These are phyloP conservation scores for Rattus rattus DNA, from an alignment of 2,113 vertebrate species.

Conservation along the genomic window DNA sequence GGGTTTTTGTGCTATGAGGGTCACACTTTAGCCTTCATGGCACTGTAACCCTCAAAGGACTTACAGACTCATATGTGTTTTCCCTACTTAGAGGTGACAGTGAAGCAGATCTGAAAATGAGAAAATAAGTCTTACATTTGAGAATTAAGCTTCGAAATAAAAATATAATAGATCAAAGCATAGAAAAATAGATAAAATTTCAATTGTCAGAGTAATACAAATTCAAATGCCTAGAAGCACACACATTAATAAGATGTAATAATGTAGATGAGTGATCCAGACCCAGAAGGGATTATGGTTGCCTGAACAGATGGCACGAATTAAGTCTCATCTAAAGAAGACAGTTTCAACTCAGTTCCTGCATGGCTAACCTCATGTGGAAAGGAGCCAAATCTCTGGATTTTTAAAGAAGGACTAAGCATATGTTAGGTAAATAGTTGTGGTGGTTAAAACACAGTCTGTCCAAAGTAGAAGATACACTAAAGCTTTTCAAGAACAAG, in stretches of 20 bases:
- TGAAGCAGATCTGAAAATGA: constrained; percentile 35
- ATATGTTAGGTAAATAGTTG: not conserved
- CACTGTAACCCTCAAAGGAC: not conserved
- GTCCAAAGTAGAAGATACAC: not conserved
- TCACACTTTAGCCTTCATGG: not conserved
- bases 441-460: not conserved
- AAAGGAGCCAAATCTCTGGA: not conserved
- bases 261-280: not conserved
- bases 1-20: not conserved
- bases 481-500: not conserved
- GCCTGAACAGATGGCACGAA: not conserved
- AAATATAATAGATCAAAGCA: not conserved
- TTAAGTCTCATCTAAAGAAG: not conserved
- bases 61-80: constrained; percentile 50
- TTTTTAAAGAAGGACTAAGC: not conserved
- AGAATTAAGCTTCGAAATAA: constrained; percentile 55
- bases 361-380: not conserved
- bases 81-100: not conserved
- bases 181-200: not conserved
- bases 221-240: not conserved
- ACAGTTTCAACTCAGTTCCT: not conserved
- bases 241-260: not conserved
- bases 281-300: not conserved
- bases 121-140: constrained; percentile 12
- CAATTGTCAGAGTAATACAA: not conserved